phyloP scores from a whole-genome alignment of 1,140 invertebrate genomes.

The Battus philenor region DNA sequence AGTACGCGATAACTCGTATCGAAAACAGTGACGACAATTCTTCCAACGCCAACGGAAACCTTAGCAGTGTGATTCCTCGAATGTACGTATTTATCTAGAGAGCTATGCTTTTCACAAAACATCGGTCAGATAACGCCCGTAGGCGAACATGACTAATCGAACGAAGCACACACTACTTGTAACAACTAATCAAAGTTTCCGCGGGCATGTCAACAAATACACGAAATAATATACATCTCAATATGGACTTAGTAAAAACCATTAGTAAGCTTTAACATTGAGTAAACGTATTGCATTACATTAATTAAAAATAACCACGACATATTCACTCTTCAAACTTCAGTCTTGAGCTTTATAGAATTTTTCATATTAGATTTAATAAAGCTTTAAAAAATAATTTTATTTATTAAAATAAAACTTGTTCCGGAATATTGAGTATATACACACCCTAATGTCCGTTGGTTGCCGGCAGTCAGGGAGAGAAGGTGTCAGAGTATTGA shows the following conservation, averaged over 20 bases:
- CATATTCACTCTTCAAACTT: no score
- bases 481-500: constrained; percentile 15
- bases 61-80: constrained; percentile 6
- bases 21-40: constrained; percentile 1
- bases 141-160: constrained; percentile 1
- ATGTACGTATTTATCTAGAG: constrained; percentile 17
- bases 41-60: neutral
- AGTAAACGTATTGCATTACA: no score
- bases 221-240: no score
- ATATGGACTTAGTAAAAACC: no score
- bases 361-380: no score
- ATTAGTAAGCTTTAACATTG: no score
- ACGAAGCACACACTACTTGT: no score
- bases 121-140: constrained; percentile 19
- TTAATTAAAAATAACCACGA: no score
- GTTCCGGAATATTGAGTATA: neutral
- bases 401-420: neutral
- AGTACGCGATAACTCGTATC: neutral
- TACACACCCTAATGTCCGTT: neutral
- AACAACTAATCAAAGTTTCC: neutral
- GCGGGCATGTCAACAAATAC: no score
- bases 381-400: no score
- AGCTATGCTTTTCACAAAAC: constrained; percentile 24
- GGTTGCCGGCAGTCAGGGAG: constrained; percentile 6
- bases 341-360: no score